A percentile compares a stretch with the other conserved stretches of the same genome.
phyloP scores from a whole-genome alignment of 2,888 invertebrate genomes.

The Neoitamus cyanurus region DNA sequence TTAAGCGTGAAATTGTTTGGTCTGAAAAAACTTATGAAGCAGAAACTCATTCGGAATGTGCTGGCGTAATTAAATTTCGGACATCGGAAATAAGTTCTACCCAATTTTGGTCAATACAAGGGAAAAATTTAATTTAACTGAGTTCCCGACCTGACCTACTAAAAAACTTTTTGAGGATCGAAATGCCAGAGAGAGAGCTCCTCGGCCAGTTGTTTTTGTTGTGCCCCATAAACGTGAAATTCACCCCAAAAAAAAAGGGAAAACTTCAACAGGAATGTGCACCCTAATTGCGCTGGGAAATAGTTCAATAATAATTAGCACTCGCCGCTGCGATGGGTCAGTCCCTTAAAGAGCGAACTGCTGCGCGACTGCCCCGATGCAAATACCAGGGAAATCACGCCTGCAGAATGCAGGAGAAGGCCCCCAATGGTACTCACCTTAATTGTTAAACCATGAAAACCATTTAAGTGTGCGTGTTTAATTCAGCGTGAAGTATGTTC shows the following conservation, averaged over 20 bases:
- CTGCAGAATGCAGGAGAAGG: not conserved
- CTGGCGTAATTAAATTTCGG: conserved; percentile 22
- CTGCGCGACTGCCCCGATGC: not conserved
- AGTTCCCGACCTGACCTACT: conserved; percentile 30
- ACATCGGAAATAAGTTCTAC: conserved; percentile 11
- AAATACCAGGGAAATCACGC: not conserved
- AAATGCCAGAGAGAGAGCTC: not conserved
- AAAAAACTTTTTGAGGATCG: conserved; percentile 16
- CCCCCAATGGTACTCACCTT: conserved; percentile 19
- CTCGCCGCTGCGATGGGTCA: not conserved
- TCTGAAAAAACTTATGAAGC: not conserved
- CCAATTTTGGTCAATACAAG: conserved; percentile 25
- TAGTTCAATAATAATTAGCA: conserved; percentile 18
- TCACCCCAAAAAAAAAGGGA: not conserved
- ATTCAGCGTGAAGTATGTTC: not conserved
- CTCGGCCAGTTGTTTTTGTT: not conserved
- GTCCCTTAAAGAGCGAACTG: not conserved
- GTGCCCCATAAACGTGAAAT: not conserved
- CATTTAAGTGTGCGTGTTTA: conserved; percentile 36
- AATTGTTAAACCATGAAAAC: conserved; percentile 36
- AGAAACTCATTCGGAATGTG: not conserved
- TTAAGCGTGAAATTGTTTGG: not conserved
- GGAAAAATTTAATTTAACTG: conserved; percentile 11
- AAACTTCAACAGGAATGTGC: not conserved
- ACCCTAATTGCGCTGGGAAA: not conserved